Evolutionary conservation across 2,113 vertebrate species (phyloP), one percentile per base, ranked within the genome.

Genomic region (Campylomormyrus tamandua): DNA sequence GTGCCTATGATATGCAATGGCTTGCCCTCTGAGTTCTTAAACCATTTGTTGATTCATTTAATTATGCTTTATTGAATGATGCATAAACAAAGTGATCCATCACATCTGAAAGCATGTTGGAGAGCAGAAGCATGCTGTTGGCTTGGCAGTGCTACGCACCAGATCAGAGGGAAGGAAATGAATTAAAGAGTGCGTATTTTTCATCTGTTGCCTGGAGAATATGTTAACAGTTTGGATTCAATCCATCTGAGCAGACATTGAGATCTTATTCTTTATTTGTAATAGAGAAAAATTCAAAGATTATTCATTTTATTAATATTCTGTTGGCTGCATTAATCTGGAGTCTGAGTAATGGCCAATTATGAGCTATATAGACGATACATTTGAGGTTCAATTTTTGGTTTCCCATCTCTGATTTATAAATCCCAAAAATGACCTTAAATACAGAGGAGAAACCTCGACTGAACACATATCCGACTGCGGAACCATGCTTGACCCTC

Each of bases 371-470:
- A 13, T 3, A 46, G 3, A 84, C 24, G 2, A 84, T 24, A n/a
- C 83, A 87, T 35, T 87, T 35, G 50, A 39, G 27, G 50, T 87
- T 8, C 31, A 53, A 21, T 19, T 21, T 53, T 13, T 21, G 3
- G 27, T 83, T 83, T 53, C 11, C 52, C 39, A 48, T 85, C 39
- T 83, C 88, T 53, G 19, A 91, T 70, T 88, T 56, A 91, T 91
- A 92, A 91, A 93, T 91, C 89, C 35, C 77, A 2, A 89, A 94
- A 94, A 94, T 94, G 94, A 94, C 90, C 94, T 93, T 91, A 90
- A 91, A 92, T 92, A 35, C 93, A 77, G 88, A 91, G 90, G 90
- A 89, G 53, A 89, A 91, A 92, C 92, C 89, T 91, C 87, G n/a
- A 87, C 92, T 92, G 89, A 91, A 89, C 93, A 93, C 93, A 93